Percentiles rank a stretch among this genome's conserved stretches.
Conservation (phyloP, 2,113 vertebrate species). For the Hylia prasina region DNA sequence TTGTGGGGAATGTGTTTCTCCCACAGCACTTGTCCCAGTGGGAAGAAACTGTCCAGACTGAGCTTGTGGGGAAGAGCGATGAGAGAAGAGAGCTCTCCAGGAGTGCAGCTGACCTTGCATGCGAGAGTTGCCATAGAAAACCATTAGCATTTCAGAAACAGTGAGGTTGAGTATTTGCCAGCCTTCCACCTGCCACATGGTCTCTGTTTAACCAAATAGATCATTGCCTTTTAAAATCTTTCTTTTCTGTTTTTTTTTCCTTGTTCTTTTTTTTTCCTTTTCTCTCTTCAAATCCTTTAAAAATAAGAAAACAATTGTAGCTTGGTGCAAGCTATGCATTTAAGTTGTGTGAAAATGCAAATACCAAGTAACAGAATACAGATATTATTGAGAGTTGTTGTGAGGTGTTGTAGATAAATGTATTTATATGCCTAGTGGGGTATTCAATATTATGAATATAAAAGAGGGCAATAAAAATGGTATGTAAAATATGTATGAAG, state of each 20-base stretch:
- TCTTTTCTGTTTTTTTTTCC: constrained; percentile 1
- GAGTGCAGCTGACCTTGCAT: not conserved
- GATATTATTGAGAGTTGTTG: constrained; percentile 86
- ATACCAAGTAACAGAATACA: constrained; percentile 79
- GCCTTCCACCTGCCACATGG: constrained; percentile 2
- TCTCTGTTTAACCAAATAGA: constrained; percentile 60
- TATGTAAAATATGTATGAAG: constrained; percentile 85
- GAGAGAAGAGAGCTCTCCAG: not conserved
- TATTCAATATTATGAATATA: constrained; percentile 84
- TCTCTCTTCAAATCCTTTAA: constrained; percentile 60
- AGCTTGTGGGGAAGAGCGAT: not conserved
- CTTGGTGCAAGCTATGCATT: constrained; percentile 81
- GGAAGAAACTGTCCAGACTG: not conserved
- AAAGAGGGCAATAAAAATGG: constrained; percentile 79
- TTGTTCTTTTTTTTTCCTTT: not conserved
- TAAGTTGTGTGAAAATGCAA: constrained; percentile 89
- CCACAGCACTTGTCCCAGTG: not conserved
- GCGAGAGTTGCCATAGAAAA: constrained; percentile 21
- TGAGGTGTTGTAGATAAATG: constrained; percentile 94
- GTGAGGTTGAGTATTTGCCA: constrained; percentile 2
- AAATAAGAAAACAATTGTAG: constrained; percentile 70
- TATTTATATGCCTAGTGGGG: constrained; percentile 93
- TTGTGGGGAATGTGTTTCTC: not conserved
- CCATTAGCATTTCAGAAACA: constrained; percentile 17
- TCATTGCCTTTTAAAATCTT: constrained; percentile 66